Conservation (phyloP, 2,888 invertebrate genomes). For the Cyclophora punctaria region DNA sequence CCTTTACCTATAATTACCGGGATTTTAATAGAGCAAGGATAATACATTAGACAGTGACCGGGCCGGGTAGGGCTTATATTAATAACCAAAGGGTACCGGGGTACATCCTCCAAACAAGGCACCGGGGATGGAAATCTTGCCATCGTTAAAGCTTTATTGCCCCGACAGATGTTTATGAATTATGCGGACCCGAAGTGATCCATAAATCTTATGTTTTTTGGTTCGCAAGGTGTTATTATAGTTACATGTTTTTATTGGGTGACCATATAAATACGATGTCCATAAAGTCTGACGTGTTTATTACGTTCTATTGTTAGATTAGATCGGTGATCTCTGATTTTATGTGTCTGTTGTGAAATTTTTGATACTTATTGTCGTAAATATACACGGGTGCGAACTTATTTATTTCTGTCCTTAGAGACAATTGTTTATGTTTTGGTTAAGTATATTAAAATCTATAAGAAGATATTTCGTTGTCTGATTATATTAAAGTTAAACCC, state of each 20-base stretch:
- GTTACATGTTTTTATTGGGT: constrained; percentile 7
- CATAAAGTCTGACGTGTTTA: no score
- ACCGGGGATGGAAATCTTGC: constrained; percentile 27
- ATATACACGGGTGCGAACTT: no score
- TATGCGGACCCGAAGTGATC: constrained; percentile 40
- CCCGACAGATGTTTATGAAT: constrained; percentile 54
- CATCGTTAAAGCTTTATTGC: constrained; percentile 54
- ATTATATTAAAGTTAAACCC: no score
- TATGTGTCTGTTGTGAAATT: no score
- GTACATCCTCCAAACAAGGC: constrained; percentile 23
- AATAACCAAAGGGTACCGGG: constrained; percentile 8
- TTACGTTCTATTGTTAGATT: no score
- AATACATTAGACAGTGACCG: constrained; percentile 6
- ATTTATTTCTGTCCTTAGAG: no score
- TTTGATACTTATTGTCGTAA: no score
- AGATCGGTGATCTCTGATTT: no score
- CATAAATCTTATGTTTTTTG: constrained; percentile 39
- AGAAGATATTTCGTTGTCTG: no score
- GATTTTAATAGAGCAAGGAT: neutral
- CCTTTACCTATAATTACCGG: neutral
- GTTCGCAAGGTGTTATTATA: constrained; percentile 25
- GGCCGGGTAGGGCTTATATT: constrained; percentile 11
- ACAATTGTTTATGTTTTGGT: no score
- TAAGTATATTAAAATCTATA: no score
- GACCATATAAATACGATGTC: constrained; percentile 1